phyloP scores from a whole-genome alignment of 2,797 vertebrate genomes.

The Enteromius unitaeniatus region DNA sequence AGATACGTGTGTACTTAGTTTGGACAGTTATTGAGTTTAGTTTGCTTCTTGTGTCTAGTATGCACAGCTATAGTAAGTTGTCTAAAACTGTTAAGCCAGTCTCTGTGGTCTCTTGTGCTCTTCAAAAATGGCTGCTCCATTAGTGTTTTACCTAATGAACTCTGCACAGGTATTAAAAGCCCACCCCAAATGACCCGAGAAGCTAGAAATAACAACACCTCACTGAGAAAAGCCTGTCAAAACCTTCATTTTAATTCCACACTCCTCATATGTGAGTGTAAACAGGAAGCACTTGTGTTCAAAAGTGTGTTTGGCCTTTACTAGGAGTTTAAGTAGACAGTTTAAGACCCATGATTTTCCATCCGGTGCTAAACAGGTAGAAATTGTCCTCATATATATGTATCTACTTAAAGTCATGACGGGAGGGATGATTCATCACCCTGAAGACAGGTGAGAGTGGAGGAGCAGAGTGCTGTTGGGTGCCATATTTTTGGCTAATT shows the following conservation, averaged over 20 bases:
- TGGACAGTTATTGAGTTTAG: background rate
- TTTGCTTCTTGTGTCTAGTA: background rate
- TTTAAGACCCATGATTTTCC: slow-evolving; percentile 12
- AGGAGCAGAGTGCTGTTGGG: slow-evolving; percentile 21
- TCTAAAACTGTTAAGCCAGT: background rate
- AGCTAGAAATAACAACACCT: slow-evolving; percentile 4
- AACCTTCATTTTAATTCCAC: slow-evolving; percentile 1
- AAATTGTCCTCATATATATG: background rate
- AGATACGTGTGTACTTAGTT: background rate
- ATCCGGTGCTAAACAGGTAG: slow-evolving; percentile 19
- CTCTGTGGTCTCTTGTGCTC: background rate
- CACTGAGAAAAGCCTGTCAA: slow-evolving; percentile 3
- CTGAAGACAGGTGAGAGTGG: slow-evolving; percentile 27
- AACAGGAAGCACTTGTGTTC: slow-evolving; percentile 19
- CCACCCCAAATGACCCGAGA: background rate
- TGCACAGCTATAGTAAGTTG: background rate
- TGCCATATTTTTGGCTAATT: slow-evolving; percentile 38
- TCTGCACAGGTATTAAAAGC: background rate
- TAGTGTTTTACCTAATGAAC: slow-evolving; percentile 20
- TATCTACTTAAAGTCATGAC: slow-evolving; percentile 16
- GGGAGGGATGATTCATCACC: slow-evolving; percentile 15
- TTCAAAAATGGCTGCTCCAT: slow-evolving; percentile 27
- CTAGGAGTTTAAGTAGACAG: slow-evolving; percentile 7
- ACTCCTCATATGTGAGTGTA: background rate
- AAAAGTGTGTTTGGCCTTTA: slow-evolving; percentile 5